A percentile compares a stretch with the other conserved stretches of the same genome.
These are phyloP conservation scores for Chelon auratus DNA, from an alignment of 2,797 vertebrate species.

Conservation along the genomic window DNA sequence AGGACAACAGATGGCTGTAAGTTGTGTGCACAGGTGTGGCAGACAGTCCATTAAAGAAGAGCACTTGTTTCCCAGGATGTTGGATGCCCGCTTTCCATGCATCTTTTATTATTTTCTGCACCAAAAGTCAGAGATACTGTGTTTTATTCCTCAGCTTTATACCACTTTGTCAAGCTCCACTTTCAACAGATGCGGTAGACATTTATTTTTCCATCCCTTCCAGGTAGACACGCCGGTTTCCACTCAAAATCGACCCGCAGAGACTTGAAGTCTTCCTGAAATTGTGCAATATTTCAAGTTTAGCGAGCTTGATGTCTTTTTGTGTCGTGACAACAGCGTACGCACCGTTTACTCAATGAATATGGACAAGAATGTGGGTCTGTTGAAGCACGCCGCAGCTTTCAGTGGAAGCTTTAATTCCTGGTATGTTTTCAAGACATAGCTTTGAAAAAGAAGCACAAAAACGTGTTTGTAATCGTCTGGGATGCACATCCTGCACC, in stretches of 20 bases:
- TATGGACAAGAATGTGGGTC: constrained; percentile 11
- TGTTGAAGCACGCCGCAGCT: constrained; percentile 3
- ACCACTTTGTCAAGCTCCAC: background rate
- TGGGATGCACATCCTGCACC: background rate
- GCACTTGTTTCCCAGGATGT: background rate
- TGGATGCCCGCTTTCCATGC: background rate
- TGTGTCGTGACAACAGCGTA: too few relatives aligned
- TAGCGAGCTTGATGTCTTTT: background rate
- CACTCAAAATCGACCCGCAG: background rate
- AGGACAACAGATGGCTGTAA: constrained; percentile 49
- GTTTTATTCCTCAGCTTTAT: too few relatives aligned
- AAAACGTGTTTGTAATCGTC: too few relatives aligned
- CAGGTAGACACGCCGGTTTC: rapidly evolving
- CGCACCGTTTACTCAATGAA: background rate
- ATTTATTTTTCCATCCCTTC: background rate
- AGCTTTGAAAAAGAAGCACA: background rate
- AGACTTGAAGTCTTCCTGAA: background rate
- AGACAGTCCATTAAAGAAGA: constrained; percentile 1
- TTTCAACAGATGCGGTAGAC: background rate
- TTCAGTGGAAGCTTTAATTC: background rate
- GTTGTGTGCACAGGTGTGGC: constrained; percentile 48
- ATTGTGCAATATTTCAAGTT: background rate
- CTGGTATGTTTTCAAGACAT: background rate
- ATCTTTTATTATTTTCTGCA: background rate
- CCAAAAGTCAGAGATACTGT: background rate